These are phyloP conservation scores for Silurus aristotelis DNA, from an alignment of 2,797 vertebrate genomes.

Conservation along the genomic window DNA sequence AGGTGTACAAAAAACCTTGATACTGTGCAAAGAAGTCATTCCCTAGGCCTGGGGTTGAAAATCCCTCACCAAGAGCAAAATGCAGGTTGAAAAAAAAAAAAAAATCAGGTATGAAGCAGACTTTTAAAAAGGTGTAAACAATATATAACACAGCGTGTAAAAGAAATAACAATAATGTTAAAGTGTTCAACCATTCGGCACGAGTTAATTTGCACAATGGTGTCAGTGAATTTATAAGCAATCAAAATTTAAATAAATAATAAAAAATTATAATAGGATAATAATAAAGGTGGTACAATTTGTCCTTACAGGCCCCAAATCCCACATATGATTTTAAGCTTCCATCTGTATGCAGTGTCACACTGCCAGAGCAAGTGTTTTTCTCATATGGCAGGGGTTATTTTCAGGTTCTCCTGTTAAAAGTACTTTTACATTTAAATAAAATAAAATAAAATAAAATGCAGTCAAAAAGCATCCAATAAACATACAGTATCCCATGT, in stretches of 20 bases:
- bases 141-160: not conserved
- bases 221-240: slow-evolving; percentile 15
- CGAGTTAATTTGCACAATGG: not conserved
- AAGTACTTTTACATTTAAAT: not conserved
- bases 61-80: not conserved
- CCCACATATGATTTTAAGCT: not conserved
- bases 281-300: not conserved
- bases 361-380: not conserved
- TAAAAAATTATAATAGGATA: slow-evolving; percentile 15
- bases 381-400: not conserved
- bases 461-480: not conserved
- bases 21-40: not conserved
- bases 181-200: not conserved
- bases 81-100: not conserved
- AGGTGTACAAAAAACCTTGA: slow-evolving; percentile 10
- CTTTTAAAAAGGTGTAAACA: not conserved
- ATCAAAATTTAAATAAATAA: slow-evolving; percentile 31
- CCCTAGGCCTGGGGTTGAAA: not conserved
- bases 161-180: not conserved
- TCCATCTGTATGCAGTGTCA: not conserved
- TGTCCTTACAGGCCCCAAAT: not conserved
- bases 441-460: not conserved
- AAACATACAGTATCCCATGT: slow-evolving; percentile 32
- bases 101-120: not conserved
- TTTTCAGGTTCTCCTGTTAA: not conserved